Evolutionary conservation across 2,888 invertebrate species (phyloP).

Genomic region (Platycnemis pennipes): DNA sequence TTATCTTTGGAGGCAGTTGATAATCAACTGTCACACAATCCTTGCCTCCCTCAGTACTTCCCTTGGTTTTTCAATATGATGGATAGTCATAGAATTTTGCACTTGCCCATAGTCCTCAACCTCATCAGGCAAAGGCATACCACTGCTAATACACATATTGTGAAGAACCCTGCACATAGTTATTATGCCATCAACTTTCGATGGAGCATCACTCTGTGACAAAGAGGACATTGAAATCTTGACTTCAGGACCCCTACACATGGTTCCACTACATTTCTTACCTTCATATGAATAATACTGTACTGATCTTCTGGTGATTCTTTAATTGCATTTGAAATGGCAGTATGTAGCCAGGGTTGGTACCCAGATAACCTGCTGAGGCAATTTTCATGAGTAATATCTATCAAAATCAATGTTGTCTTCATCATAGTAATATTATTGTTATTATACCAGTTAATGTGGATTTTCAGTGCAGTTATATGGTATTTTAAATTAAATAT

Average conservation of each 20-base stretch:
- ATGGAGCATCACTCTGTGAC: background rate
- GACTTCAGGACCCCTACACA: background rate
- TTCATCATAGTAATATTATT: background rate
- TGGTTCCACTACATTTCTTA: background rate
- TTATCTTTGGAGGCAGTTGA: too few species aligned
- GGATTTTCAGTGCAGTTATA: too few species aligned
- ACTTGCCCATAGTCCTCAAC: too few species aligned
- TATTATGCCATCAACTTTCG: background rate
- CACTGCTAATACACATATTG: background rate
- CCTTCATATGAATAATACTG: background rate
- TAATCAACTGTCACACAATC: background rate
- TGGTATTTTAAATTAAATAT: too few species aligned
- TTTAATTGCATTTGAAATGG: background rate
- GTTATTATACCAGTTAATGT: too few species aligned
- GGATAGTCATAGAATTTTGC: background rate
- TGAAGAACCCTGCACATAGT: background rate
- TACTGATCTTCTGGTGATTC: background rate
- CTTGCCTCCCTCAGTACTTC: background rate
- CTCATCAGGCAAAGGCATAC: background rate
- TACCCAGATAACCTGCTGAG: background rate
- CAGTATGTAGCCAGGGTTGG: background rate
- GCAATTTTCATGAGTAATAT: background rate
- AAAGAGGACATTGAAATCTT: background rate
- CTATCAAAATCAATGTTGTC: background rate
- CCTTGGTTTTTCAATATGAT: background rate